These are phyloP conservation scores for Lepilemur septentrionalis DNA, from an alignment of 2,797 vertebrate genomes.

Conservation along the genomic window DNA sequence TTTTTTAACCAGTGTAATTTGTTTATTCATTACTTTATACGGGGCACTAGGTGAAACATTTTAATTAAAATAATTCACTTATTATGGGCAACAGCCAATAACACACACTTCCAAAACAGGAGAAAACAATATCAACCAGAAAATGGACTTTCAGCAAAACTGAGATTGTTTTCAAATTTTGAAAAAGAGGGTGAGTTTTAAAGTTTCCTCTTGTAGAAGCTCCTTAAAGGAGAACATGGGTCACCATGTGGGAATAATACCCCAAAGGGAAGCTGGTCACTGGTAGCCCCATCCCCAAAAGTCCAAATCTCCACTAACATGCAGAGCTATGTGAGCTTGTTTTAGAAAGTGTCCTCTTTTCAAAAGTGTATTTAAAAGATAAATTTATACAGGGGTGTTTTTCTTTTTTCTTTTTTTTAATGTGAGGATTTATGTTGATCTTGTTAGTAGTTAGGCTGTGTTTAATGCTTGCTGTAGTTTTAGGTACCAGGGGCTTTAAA, in stretches of 20 bases:
- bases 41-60: not conserved
- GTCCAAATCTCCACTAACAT: not conserved
- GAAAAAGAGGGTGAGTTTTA: constrained; percentile 7
- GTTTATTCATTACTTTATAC: constrained; percentile 11
- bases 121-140: constrained; percentile 16
- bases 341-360: constrained; percentile 52
- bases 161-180: constrained; percentile 15
- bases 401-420: not conserved
- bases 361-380: constrained; percentile 56
- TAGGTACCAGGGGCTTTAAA: not conserved
- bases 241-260: not conserved
- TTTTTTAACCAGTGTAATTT: not conserved
- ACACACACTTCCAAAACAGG: not conserved
- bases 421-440: no score
- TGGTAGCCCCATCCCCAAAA: not conserved
- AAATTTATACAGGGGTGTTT: constrained; percentile 61
- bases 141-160: constrained; percentile 14
- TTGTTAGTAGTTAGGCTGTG: not conserved
- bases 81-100: not conserved
- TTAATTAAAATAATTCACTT: not conserved
- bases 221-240: not conserved
- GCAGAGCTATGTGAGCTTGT: constrained; percentile 8
- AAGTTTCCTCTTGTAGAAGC: constrained; percentile 6
- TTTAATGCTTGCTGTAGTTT: not conserved
- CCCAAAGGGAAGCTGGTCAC: not conserved